These are phyloP conservation scores for Coleophora flavipennella DNA, from an alignment of 2,888 invertebrate genomes.

Conservation along the genomic window DNA sequence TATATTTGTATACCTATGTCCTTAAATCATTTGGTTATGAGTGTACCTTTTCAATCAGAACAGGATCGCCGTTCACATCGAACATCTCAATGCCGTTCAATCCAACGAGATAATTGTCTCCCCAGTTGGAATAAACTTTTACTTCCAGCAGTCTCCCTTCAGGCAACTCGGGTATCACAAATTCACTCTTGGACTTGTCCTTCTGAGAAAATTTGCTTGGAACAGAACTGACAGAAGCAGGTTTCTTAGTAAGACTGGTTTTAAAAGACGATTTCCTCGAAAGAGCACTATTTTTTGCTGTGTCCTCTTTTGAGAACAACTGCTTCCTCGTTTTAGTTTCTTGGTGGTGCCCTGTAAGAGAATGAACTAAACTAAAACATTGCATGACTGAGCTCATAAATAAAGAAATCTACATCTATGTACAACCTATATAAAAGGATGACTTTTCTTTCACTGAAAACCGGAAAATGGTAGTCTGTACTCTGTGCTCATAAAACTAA, in stretches of 20 bases:
- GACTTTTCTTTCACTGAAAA: no score
- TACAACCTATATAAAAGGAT: no score
- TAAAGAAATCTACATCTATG: no score
- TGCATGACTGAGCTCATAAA: no score
- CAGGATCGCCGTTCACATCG: slow-evolving; percentile 72
- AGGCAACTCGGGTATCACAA: slow-evolving; percentile 84
- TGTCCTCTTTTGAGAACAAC: slow-evolving; percentile 22
- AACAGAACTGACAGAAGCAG: slow-evolving; percentile 31
- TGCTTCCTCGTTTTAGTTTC: slow-evolving; percentile 30
- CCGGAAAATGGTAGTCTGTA: no score
- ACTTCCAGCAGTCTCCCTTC: slow-evolving; percentile 76
- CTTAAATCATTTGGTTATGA: no score
- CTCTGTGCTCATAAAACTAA: no score
- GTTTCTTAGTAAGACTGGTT: slow-evolving; percentile 30
- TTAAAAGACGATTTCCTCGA: slow-evolving; percentile 26
- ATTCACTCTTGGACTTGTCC: slow-evolving; percentile 55
- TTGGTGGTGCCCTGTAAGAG: slow-evolving; percentile 25
- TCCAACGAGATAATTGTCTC: slow-evolving; percentile 84
- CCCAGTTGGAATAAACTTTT: slow-evolving; percentile 83
- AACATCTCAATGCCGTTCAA: slow-evolving; percentile 86
- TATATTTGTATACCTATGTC: no score
- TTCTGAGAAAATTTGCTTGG: slow-evolving; percentile 25
- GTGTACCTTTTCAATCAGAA: slow-evolving; percentile 77
- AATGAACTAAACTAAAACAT: no score
- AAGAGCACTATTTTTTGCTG: slow-evolving; percentile 12